These are phyloP conservation scores for Syngnathus acus DNA, from an alignment of 2,797 vertebrate species.

Conservation along the genomic window DNA sequence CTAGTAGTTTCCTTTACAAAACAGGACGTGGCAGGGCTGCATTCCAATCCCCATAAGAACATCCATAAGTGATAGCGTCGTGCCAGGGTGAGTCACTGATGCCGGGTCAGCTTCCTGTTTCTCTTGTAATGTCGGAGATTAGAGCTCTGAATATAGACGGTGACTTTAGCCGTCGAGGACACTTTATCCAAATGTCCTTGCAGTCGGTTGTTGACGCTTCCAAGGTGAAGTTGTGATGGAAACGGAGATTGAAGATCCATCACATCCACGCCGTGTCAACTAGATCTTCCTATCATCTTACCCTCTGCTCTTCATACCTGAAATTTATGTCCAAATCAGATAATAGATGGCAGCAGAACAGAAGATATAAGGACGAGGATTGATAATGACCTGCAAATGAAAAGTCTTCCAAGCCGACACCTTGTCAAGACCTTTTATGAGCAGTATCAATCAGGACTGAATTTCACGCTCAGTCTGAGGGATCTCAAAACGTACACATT, in stretches of 20 bases:
- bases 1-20: background rate
- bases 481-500: slow-evolving; percentile 25
- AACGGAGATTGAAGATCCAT: background rate
- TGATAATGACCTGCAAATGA: slow-evolving; percentile 5
- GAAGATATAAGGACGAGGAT: slow-evolving; percentile 12
- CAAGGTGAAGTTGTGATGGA: slow-evolving; percentile 4
- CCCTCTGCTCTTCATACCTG: slow-evolving; percentile 4
- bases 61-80: slow-evolving; percentile 6
- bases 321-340: slow-evolving; percentile 26
- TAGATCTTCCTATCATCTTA: background rate
- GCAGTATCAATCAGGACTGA: no score
- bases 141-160: slow-evolving; percentile 61
- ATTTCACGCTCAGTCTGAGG: background rate
- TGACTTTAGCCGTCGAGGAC: slow-evolving; percentile 46
- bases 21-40: background rate
- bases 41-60: slow-evolving; percentile 1
- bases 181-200: slow-evolving; percentile 57
- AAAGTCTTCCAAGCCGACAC: background rate
- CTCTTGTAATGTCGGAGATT: slow-evolving; percentile 54
- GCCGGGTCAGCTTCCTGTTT: slow-evolving; percentile 60
- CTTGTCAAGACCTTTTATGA: background rate
- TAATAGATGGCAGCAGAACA: slow-evolving; percentile 10
- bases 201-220: slow-evolving; percentile 9
- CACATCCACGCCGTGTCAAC: background rate
- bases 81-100: slow-evolving; percentile 14